Evolutionary conservation across 2,797 vertebrate species (phyloP), one percentile per base, ranked within the genome.

Genomic region (Lepilemur septentrionalis): DNA sequence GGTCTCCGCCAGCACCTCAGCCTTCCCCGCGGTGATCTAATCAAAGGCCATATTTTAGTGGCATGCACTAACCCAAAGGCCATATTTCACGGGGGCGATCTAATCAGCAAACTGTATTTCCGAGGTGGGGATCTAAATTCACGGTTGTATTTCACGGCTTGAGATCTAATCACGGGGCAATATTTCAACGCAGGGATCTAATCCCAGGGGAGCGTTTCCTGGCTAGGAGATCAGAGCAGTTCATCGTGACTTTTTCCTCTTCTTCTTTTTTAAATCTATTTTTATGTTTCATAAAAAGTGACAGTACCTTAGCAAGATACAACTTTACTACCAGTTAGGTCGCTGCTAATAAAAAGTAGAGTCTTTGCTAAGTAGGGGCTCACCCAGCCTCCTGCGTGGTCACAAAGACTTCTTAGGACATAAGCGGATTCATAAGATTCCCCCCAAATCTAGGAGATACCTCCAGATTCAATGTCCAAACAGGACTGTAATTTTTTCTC

Each of bases 51-150:
- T 97, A 94, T 97, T 97, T 97, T 88, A 97, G 83, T 0, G 4
- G 93, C 82, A 17, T 76, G 93, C 18, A 15, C 89, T 48, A 84
- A 95, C 87, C 95, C 52, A n/a, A 59, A 93, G 94, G 78, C 96
- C 88, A 5, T 97, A 93, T 93, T 97, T 98, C 96, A 97, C 14
- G 23, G 97, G 98, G 96, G 95, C 35, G 12, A 85, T 96, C 97
- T 98, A 95, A 98, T 98, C 98, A 98, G 98, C 95, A 78, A 94
- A 89, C 92, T 90, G 97, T 89, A 97, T 98, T 98, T 98, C 98
- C 95, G 93, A 96, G 98, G 97, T 90, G 38, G 96, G 93, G 95
- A 98, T 97, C 97, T 92, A 48, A 98, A 70, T 97, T 67, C 80
- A 50, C 67, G 88, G 97, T 86, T 73, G 25, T 96, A 95, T 96